These are phyloP conservation scores for Carassius auratus DNA, from an alignment of 2,113 vertebrate species.

Conservation along the genomic window DNA sequence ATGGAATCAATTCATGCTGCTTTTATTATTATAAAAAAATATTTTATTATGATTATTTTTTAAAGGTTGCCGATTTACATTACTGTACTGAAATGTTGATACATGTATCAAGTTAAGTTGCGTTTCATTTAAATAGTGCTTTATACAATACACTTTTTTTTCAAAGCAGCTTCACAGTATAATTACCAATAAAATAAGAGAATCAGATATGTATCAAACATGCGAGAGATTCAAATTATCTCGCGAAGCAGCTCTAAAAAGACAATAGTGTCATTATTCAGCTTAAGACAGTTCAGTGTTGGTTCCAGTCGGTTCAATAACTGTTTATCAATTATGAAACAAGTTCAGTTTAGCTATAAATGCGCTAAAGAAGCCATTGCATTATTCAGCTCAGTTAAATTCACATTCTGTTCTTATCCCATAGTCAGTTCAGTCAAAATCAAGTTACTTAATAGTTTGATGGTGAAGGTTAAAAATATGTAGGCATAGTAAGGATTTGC, in stretches of 20 bases:
- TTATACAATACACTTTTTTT: too few relatives aligned
- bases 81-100: background rate
- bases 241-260: too few relatives aligned
- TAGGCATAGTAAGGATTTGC: too few relatives aligned
- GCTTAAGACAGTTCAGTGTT: background rate
- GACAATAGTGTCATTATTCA: background rate
- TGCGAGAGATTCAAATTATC: background rate
- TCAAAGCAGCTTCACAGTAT: background rate
- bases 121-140: too few relatives aligned
- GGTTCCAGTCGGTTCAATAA: too few relatives aligned
- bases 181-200: background rate
- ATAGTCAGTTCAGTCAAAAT: too few relatives aligned
- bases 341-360: background rate
- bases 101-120: background rate
- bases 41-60: background rate
- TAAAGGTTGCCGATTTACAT: background rate
- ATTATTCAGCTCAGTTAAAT: too few relatives aligned
- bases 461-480: too few relatives aligned
- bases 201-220: background rate
- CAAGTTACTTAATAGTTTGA: too few relatives aligned
- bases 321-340: background rate
- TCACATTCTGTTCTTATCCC: too few relatives aligned
- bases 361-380: too few relatives aligned
- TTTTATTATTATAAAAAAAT: background rate
- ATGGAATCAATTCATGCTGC: too few relatives aligned